phyloP scores from a whole-genome alignment of 2,888 invertebrate genomes.

The Nymphalis polychloros region DNA sequence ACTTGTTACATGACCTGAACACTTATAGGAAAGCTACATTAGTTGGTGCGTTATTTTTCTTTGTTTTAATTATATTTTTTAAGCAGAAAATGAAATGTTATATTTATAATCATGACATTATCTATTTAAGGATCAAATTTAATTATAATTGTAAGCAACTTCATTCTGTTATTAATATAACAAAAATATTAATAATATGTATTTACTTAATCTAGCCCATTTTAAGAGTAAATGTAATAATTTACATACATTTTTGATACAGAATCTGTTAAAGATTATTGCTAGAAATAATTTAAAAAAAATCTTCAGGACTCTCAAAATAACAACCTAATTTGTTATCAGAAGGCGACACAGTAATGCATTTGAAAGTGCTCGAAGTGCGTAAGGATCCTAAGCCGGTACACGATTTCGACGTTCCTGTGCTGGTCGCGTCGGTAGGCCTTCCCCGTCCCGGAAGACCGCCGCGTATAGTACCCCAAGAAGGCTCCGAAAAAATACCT shows the following conservation, averaged over 20 bases:
- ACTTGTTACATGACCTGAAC: conserved; percentile 91
- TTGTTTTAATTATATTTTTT: neutral
- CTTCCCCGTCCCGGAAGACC: conserved; percentile 69
- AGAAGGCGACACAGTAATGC: conserved; percentile 94
- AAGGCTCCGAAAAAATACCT: conserved; percentile 51
- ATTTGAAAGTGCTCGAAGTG: conserved; percentile 92
- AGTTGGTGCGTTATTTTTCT: conserved; percentile 77
- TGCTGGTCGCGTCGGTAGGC: conserved; percentile 83
- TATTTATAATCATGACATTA: no score
- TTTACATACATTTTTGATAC: no score
- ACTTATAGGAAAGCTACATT: conserved; percentile 89
- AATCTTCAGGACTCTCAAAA: no score
- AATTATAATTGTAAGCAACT: no score
- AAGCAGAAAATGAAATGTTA: neutral
- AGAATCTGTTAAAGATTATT: no score
- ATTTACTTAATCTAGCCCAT: no score
- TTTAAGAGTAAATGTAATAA: no score
- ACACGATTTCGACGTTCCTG: conserved; percentile 94
- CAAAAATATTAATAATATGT: no score
- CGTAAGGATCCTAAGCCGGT: conserved; percentile 91
- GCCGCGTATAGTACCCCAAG: conserved; percentile 46
- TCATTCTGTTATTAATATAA: no score
- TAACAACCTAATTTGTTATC: conserved; percentile 32
- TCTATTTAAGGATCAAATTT: no score
- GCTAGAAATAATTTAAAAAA: no score